phyloP scores from a whole-genome alignment of 1,140 invertebrate genomes.

The Steinernema feltiae region DNA sequence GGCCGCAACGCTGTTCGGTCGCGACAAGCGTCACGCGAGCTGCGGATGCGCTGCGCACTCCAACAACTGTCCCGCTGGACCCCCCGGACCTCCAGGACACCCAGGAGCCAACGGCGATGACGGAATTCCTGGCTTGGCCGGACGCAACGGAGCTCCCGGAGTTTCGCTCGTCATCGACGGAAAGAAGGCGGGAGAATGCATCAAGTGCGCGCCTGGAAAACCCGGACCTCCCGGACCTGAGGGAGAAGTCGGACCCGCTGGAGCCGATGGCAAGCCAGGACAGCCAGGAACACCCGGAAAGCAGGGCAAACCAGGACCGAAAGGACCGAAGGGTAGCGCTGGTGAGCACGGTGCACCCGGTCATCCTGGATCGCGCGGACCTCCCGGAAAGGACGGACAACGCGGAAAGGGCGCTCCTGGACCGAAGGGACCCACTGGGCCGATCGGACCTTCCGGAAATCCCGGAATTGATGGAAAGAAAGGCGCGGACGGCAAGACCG shows the following conservation, averaged over 20 bases:
- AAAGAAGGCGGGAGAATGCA: conserved; percentile 11
- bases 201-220: conserved; percentile 14
- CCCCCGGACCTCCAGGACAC: conserved; percentile 13
- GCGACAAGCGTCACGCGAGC: conserved; percentile 34
- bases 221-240: neutral
- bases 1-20: conserved; percentile 18
- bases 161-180: neutral
- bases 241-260: conserved; percentile 21
- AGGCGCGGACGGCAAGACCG: conserved; percentile 20
- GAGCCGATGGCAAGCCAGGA: conserved; percentile 26
- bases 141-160: conserved; percentile 16
- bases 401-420: conserved; percentile 12
- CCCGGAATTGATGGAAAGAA: conserved; percentile 23
- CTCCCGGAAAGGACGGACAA: conserved; percentile 7
- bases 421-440: conserved; percentile 15
- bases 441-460: conserved; percentile 21
- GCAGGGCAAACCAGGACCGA: conserved; percentile 21
- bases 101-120: conserved; percentile 15
- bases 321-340: conserved; percentile 19
- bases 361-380: conserved; percentile 23
- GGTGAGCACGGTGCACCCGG: conserved; percentile 23
- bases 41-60: conserved; percentile 31
- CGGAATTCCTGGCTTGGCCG: conserved; percentile 12
- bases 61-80: conserved; percentile 20
- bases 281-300: conserved; percentile 14